These are phyloP conservation scores for Erythrolamprus reginae DNA, from an alignment of 2,113 vertebrate genomes.

Conservation along the genomic window DNA sequence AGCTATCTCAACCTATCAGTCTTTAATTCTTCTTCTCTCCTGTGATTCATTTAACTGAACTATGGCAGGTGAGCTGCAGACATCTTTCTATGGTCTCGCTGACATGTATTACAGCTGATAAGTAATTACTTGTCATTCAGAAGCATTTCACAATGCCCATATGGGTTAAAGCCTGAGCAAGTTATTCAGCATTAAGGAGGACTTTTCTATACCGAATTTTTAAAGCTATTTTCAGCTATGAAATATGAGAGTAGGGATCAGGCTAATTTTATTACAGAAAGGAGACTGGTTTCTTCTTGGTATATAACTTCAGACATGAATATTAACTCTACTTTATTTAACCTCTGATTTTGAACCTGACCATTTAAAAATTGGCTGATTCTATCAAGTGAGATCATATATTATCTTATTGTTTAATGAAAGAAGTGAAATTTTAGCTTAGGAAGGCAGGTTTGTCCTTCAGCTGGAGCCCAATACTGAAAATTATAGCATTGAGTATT, in stretches of 20 bases:
- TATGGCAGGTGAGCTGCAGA: constrained; percentile 19
- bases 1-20: neutral
- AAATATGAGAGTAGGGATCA: constrained; percentile 21
- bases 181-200: constrained; percentile 17
- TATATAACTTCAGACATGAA: neutral
- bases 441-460: neutral
- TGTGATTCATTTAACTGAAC: constrained; percentile 14
- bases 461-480: neutral
- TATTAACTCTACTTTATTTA: constrained; percentile 4
- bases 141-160: constrained; percentile 24
- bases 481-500: too few species aligned
- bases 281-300: constrained; percentile 53
- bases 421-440: neutral
- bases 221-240: too few species aligned
- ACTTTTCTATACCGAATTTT: neutral
- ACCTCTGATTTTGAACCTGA: constrained; percentile 4
- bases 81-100: constrained; percentile 28
- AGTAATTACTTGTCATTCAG: constrained; percentile 41
- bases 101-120: constrained; percentile 36
- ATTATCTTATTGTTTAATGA: neutral
- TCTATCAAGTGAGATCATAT: neutral
- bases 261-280: constrained; percentile 54
- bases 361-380: neutral
- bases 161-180: constrained; percentile 23
- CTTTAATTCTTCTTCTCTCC: constrained; percentile 12